Conservation (phyloP, 2,797 vertebrate genomes). For the Notamacropus eugenii region DNA sequence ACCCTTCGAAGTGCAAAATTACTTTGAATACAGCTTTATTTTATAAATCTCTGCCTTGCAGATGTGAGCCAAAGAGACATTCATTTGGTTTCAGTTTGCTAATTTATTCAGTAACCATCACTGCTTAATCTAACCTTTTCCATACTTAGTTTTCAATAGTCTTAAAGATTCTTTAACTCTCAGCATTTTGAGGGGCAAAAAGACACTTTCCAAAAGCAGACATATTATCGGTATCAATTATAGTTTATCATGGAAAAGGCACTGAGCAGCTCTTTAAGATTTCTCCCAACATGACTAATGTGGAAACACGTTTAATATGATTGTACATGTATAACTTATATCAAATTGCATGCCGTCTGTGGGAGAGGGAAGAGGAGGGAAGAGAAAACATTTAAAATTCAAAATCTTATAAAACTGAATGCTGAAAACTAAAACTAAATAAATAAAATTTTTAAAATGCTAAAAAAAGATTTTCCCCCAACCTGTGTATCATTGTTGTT, state of each 20-base stretch:
- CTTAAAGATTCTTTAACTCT: neutral
- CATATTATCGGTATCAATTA: accelerated
- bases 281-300: neutral
- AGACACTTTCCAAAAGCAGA: neutral
- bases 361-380: no score
- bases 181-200: neutral
- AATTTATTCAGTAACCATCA: neutral
- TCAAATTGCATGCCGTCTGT: no score
- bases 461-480: no score
- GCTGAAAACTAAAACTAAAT: no score
- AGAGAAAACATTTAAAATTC: no score
- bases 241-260: neutral
- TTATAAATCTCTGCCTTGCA: neutral
- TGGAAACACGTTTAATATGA: no score
- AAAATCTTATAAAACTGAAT: no score
- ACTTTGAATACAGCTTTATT: neutral
- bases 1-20: neutral
- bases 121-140: neutral
- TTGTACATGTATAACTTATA: no score
- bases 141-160: neutral
- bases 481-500: neutral
- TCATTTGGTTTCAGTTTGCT: neutral
- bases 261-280: neutral
- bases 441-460: no score
- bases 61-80: neutral